Base-by-base conservation (phyloP, 2,113 vertebrate genomes). In the Corythoichthys haematopterus region DNA sequence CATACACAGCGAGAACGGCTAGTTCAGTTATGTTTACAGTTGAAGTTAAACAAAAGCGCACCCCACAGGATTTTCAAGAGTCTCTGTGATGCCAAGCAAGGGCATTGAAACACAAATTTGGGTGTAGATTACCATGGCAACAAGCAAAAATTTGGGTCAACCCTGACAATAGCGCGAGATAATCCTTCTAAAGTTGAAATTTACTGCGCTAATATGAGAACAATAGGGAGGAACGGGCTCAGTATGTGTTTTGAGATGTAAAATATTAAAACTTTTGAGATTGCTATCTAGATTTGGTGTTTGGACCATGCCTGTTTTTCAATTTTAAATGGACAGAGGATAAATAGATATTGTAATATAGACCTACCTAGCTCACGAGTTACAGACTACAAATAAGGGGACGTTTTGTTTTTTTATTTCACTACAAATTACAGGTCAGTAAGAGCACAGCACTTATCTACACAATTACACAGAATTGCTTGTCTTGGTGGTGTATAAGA, bases 401-500 rank as follows among this genome's bases (percentile, higher is more conserved):
- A 36, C 16, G 10, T 47, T 47, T 47, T 47, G 3, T 13, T 50
- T 50, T 15, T 13, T 50, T 14, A 15, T 15, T 68, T 67, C 64
- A 48, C 65, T 69, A 69, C 77, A 74, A 76, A 70, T 72, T 64
- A 48, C 79, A 74, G 75, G 76, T 83, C 79, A 87, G 74, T 74
- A 74, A 71, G 61, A 82, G 68, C 59, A 72, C 46, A 74, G 64
- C 20, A 70, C 72, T 80, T 79, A 84, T 84, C 81, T 79, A 65
- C 69, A 76, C 82, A 75, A 85, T 84, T 82, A 74, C 70, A 81
- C 68, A 64, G 79, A 81, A 84, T 84, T 72, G 79, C 36, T 65
- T 38, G 63, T 76, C 76, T 74, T 81, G 78, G 78, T 78, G 69
- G 59, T 70, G 53, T 66, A 36, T 69, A 70, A 67, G 64, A 84